These are phyloP conservation scores for Adoxophyes honmai DNA, from an alignment of 1,140 invertebrate genomes.

Conservation along the genomic window DNA sequence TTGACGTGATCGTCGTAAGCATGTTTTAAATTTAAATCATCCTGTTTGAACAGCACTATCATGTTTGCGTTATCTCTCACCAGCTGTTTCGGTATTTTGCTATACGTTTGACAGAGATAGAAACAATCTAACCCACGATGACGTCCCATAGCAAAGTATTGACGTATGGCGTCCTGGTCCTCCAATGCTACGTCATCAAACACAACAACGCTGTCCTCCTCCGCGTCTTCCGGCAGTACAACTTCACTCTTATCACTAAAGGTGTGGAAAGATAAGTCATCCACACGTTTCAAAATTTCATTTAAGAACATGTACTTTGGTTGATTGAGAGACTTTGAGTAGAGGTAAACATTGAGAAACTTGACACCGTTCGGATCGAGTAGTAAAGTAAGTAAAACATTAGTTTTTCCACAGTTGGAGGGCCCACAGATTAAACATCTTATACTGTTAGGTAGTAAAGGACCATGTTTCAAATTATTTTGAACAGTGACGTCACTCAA, in stretches of 20 bases:
- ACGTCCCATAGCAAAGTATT: slow-evolving; percentile 55
- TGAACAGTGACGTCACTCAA: background rate
- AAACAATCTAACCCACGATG: slow-evolving; percentile 56
- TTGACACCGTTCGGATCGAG: background rate
- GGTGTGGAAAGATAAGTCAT: background rate
- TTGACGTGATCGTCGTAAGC: slow-evolving; percentile 55
- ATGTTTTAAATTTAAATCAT: slow-evolving; percentile 58
- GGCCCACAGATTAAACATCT: slow-evolving; percentile 1
- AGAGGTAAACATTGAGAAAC: background rate
- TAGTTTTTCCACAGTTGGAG: background rate
- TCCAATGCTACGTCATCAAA: slow-evolving; percentile 59
- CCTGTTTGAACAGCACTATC: slow-evolving; percentile 55
- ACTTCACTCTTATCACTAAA: background rate
- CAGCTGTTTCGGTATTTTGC: slow-evolving; percentile 56
- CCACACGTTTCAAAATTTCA: background rate
- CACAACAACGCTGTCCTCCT: slow-evolving; percentile 22
- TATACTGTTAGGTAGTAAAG: background rate
- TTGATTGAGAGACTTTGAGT: background rate
- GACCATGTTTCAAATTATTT: background rate
- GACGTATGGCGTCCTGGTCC: slow-evolving; percentile 43
- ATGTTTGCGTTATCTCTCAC: slow-evolving; percentile 60
- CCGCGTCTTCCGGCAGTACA: background rate
- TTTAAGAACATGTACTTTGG: background rate
- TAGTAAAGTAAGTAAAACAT: background rate
- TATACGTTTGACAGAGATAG: slow-evolving; percentile 57